A percentile compares a stretch with the other conserved stretches of the same genome.
Evolutionary conservation across 2,113 vertebrate genomes (phyloP).

Genomic region (Marcusenius ussheri): DNA sequence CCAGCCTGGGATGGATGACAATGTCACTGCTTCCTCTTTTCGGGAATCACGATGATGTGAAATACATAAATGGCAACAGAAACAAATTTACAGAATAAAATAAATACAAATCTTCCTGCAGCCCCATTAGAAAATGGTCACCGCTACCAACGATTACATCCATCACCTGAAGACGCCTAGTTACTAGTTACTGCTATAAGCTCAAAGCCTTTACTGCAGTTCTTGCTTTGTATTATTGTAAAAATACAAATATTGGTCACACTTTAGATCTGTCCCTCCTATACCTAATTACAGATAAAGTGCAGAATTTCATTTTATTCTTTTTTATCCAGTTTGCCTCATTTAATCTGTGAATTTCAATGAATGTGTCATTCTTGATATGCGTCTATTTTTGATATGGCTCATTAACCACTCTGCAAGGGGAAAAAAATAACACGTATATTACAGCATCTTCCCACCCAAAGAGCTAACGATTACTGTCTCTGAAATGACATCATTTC

Average conservation of each 20-base stretch:
- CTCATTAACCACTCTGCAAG: background rate
- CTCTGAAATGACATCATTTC: background rate
- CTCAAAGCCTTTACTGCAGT: background rate
- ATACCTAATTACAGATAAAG: background rate
- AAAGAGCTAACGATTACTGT: background rate
- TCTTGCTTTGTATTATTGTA: background rate
- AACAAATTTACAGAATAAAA: background rate
- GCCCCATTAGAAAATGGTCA: background rate
- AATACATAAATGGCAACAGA: background rate
- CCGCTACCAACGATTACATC: background rate
- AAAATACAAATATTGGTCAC: background rate
- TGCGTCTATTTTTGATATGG: background rate
- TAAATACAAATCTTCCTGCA: background rate
- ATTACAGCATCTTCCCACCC: background rate
- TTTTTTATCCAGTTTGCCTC: background rate
- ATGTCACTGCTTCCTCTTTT: background rate
- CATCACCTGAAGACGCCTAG: background rate
- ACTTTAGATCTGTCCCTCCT: background rate
- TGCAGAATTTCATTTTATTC: background rate
- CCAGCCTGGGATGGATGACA: background rate
- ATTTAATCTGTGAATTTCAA: constrained; percentile 1
- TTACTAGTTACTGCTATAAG: background rate
- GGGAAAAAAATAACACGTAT: background rate
- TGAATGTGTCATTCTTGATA: background rate
- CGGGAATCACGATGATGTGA: background rate